Evolutionary conservation across 2,797 vertebrate species (phyloP).

Genomic region (Cercopithecus diana): DNA sequence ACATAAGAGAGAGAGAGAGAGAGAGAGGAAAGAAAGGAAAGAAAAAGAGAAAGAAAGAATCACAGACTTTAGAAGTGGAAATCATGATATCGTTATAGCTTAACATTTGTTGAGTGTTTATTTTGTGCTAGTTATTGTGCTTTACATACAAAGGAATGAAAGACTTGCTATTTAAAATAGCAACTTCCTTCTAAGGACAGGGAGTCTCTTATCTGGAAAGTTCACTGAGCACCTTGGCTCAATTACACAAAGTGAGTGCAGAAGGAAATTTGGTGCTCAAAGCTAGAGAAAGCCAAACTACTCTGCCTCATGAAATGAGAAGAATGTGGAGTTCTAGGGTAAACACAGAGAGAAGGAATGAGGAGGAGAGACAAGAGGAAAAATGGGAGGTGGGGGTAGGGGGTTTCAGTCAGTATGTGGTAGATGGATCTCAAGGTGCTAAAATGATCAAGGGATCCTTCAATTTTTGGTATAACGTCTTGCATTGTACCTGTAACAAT

Average conservation of each 20-base stretch:
- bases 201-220: background rate
- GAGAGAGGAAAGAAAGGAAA: too few species aligned
- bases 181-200: background rate
- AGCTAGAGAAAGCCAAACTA: background rate
- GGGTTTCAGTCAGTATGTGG: background rate
- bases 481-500: background rate
- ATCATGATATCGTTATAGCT: background rate
- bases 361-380: background rate
- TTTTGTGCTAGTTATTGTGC: background rate
- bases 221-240: background rate
- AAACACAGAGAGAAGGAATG: too few species aligned
- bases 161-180: background rate
- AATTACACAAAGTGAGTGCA: background rate
- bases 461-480: background rate
- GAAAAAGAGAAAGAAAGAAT: background rate
- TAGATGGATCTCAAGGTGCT: background rate
- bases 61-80: background rate
- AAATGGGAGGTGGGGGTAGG: background rate
- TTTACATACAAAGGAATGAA: background rate
- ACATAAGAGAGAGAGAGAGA: rapidly evolving
- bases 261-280: background rate
- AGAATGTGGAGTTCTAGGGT: background rate
- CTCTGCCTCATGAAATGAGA: background rate
- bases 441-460: background rate
- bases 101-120: background rate